Percentiles rank a stretch among this genome's conserved stretches.
Evolutionary conservation across 2,797 vertebrate genomes (phyloP).

Genomic region (Periophthalmus magnuspinnatus): DNA sequence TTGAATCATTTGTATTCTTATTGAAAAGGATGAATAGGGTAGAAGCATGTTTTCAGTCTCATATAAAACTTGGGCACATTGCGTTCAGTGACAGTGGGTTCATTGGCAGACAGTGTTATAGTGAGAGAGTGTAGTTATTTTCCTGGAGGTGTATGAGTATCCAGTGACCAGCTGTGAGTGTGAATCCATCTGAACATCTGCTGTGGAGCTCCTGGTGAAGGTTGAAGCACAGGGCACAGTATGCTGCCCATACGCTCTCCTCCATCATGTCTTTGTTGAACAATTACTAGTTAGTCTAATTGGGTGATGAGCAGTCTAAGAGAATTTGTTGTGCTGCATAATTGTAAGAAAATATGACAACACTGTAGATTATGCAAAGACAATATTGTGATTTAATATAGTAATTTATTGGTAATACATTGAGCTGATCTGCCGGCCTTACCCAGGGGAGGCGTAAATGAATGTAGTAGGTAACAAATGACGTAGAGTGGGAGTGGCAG

Average conservation of each 20-base stretch:
- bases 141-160: slow-evolving; percentile 33
- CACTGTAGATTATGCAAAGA: neutral
- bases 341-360: neutral
- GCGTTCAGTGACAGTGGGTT: slow-evolving; percentile 40
- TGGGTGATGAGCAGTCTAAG: neutral
- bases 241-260: neutral
- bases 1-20: slow-evolving; percentile 4
- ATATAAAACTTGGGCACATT: slow-evolving; percentile 43
- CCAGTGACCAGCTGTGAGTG: slow-evolving; percentile 38
- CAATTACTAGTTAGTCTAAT: neutral
- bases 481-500: slow-evolving; percentile 37
- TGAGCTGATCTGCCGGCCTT: neutral
- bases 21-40: slow-evolving; percentile 16
- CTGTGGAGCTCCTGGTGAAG: neutral
- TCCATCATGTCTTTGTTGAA: neutral
- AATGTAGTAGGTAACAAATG: slow-evolving; percentile 14
- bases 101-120: slow-evolving; percentile 39
- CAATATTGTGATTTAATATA: neutral
- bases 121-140: slow-evolving; percentile 29
- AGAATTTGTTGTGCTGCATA: neutral
- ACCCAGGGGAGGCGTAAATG: neutral
- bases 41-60: slow-evolving; percentile 33
- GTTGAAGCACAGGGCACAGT: neutral
- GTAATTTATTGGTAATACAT: neutral
- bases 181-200: slow-evolving; percentile 64